A percentile compares a stretch with the other conserved stretches of the same genome.
Conservation (phyloP, 2,113 vertebrate genomes). For the Cyphomyrus discorhynchus region DNA sequence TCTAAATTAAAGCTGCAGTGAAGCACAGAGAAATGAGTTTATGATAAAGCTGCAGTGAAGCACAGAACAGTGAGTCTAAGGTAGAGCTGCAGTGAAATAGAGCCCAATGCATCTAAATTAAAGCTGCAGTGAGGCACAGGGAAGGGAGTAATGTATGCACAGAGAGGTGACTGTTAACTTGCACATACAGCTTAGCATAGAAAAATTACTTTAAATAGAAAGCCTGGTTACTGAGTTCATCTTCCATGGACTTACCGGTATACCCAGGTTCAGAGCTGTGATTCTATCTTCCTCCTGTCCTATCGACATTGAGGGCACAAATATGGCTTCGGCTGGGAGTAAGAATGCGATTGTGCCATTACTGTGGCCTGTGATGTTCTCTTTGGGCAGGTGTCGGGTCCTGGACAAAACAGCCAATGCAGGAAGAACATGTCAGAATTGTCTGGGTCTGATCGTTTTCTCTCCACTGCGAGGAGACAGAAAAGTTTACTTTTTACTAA, state of each 20-base stretch:
- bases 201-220: background rate
- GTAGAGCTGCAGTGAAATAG: background rate
- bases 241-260: slow-evolving; percentile 70
- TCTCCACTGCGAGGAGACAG: background rate
- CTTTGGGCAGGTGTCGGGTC: slow-evolving; percentile 74
- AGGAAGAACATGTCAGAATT: background rate
- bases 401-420: slow-evolving; percentile 45
- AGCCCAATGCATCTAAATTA: too few relatives aligned
- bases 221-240: background rate
- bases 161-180: background rate
- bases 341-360: slow-evolving; percentile 68
- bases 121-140: background rate
- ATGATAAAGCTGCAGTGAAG: background rate
- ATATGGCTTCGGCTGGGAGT: slow-evolving; percentile 64
- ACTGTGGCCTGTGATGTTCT: slow-evolving; percentile 56
- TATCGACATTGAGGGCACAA: slow-evolving; percentile 70
- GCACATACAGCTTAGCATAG: background rate
- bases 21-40: background rate
- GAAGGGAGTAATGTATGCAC: background rate
- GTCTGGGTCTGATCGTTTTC: background rate
- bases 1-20: background rate
- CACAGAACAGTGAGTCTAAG: background rate
- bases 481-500: background rate
- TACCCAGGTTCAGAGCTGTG: slow-evolving; percentile 76
- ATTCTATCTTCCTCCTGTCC: slow-evolving; percentile 74